phyloP scores from a whole-genome alignment of 2,113 vertebrate genomes.

The Hydropotes inermis region DNA sequence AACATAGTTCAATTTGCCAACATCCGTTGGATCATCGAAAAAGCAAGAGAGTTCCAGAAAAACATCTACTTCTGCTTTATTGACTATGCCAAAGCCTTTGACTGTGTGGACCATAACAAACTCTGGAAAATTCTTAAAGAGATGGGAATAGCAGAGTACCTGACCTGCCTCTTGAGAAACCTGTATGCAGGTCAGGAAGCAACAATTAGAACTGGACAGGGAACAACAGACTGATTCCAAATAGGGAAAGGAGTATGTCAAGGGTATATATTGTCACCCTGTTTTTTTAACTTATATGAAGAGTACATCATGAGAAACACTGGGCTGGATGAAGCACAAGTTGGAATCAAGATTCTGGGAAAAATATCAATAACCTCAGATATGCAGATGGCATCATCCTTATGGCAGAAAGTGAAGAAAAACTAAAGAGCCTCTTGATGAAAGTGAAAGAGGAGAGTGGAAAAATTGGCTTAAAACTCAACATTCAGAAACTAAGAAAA shows the following conservation, averaged over 20 bases:
- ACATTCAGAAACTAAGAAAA: background rate
- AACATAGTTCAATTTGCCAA: background rate
- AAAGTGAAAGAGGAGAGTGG: background rate
- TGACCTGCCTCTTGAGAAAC: background rate
- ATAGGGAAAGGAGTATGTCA: background rate
- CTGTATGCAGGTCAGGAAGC: background rate
- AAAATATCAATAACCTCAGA: background rate
- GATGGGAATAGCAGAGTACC: background rate
- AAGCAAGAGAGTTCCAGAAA: background rate
- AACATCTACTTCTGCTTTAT: background rate
- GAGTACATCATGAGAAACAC: background rate
- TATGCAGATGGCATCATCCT: background rate
- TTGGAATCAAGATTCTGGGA: background rate
- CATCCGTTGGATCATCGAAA: rapidly evolving
- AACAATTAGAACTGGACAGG: rapidly evolving
- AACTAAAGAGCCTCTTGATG: background rate
- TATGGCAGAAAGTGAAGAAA: background rate
- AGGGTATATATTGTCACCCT: background rate
- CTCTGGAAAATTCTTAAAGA: background rate
- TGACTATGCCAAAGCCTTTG: background rate
- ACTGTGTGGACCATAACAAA: background rate
- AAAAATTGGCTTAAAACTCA: background rate
- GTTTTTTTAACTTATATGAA: background rate
- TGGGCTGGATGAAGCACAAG: background rate
- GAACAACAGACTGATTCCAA: background rate